These are phyloP conservation scores for Hymenochirus boettgeri DNA, from an alignment of 2,113 vertebrate species.

Conservation along the genomic window DNA sequence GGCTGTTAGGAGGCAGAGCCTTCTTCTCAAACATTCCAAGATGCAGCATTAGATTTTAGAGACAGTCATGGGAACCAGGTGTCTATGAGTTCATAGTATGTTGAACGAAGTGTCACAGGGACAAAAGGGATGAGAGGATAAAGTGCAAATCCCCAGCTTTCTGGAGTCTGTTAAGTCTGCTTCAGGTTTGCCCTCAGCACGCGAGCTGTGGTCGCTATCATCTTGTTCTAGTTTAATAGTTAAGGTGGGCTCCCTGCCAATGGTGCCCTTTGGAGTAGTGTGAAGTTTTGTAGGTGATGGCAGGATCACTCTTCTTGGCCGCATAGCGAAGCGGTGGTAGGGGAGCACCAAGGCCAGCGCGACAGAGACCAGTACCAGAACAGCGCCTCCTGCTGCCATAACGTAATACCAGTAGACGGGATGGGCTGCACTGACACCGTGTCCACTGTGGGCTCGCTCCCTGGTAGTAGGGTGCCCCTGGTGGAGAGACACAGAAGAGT, in stretches of 20 bases:
- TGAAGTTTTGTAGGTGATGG: constrained; percentile 97
- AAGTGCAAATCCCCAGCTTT: constrained; percentile 78
- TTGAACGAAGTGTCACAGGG: constrained; percentile 42
- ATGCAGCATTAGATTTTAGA: constrained; percentile 68
- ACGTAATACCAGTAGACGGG: constrained; percentile 98
- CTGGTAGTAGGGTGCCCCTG: constrained; percentile 92
- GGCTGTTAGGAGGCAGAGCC: constrained; percentile 54
- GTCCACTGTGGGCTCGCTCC: constrained; percentile 94
- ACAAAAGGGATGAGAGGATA: constrained; percentile 55
- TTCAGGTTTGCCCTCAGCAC: constrained; percentile 73
- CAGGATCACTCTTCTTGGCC: constrained; percentile 94
- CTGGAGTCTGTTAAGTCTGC: constrained; percentile 64
- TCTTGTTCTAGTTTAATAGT: constrained; percentile 93
- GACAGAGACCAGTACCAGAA: constrained; percentile 88
- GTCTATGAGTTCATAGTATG: constrained; percentile 65
- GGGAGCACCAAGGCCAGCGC: constrained; percentile 86
- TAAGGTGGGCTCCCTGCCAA: constrained; percentile 82
- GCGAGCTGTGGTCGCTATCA: constrained; percentile 63
- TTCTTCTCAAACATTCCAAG: constrained; percentile 62
- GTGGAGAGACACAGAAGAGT: constrained; percentile 94
- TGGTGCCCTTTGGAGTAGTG: constrained; percentile 77
- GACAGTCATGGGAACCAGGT: constrained; percentile 53
- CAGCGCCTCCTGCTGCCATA: constrained; percentile 88
- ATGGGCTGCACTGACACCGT: constrained; percentile 92
- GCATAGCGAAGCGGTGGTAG: constrained; percentile 93